phyloP scores from a whole-genome alignment of 2,888 invertebrate genomes.

The Agrochola lychnidis region DNA sequence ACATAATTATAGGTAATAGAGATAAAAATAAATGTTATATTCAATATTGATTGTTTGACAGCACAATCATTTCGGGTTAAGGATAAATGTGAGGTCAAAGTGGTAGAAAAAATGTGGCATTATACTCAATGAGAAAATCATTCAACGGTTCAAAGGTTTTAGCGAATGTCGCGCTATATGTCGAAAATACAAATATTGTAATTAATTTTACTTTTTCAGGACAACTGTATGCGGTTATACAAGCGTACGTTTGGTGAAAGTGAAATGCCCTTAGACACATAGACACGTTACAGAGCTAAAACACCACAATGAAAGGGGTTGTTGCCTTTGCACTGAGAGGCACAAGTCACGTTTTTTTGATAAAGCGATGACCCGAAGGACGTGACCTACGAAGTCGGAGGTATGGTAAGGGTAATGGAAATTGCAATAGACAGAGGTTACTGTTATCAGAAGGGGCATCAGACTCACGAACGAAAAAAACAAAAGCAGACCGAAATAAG shows the following conservation, averaged over 20 bases:
- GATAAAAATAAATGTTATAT: slow-evolving; percentile 7
- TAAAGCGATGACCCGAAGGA: slow-evolving; percentile 1
- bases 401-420: neutral
- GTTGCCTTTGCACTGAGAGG: neutral
- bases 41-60: slow-evolving; percentile 25
- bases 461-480: slow-evolving; percentile 1
- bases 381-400: neutral
- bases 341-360: neutral
- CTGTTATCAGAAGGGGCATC: neutral
- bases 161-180: too few relatives aligned
- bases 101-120: slow-evolving; percentile 9
- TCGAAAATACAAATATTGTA: neutral
- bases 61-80: slow-evolving; percentile 28
- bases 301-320: neutral
- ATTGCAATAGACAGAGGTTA: slow-evolving; percentile 10
- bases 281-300: neutral
- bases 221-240: neutral
- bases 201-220: neutral
- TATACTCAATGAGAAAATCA: neutral
- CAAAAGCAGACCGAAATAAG: neutral
- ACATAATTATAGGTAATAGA: slow-evolving; percentile 1
- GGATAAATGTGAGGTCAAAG: slow-evolving; percentile 17
- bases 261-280: neutral
- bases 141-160: neutral
- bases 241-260: neutral